Conservation (phyloP, 2,888 invertebrate species). For the Cryptocephalus primarius region DNA sequence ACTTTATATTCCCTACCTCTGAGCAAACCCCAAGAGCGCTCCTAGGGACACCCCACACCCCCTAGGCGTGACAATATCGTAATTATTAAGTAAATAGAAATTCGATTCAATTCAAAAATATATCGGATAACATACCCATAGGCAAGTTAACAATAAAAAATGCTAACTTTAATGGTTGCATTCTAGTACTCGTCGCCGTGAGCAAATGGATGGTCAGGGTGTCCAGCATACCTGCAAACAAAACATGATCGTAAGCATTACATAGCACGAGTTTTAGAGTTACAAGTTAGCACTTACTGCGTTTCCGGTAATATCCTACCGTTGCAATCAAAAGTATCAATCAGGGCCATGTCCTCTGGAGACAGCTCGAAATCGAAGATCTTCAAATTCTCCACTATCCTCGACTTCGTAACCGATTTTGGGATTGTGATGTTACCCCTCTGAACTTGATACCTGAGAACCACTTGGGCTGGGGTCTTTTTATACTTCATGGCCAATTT, state of each 20-base stretch:
- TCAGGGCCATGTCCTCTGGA: slow-evolving; percentile 51
- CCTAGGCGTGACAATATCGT: no score
- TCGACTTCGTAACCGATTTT: slow-evolving; percentile 63
- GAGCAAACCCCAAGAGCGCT: no score
- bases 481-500: slow-evolving; percentile 50
- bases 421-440: slow-evolving; percentile 66
- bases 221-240: slow-evolving; percentile 18
- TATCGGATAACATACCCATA: no score
- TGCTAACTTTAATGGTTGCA: no score
- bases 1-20: no score
- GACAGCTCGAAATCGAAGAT: slow-evolving; percentile 62
- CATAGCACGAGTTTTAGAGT: not conserved
- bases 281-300: slow-evolving; percentile 41
- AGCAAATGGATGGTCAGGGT: slow-evolving; percentile 24
- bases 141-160: no score
- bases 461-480: slow-evolving; percentile 60
- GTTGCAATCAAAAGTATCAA: slow-evolving; percentile 61
- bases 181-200: slow-evolving; percentile 14
- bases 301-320: slow-evolving; percentile 54
- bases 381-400: slow-evolving; percentile 57
- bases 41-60: no score
- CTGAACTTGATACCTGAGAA: slow-evolving; percentile 55
- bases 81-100: no score
- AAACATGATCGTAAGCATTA: slow-evolving; percentile 2
- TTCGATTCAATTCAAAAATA: no score